Evolutionary conservation across 1,140 invertebrate species (phyloP), one percentile per base, ranked within the genome.

Genomic region (Belonocnema kinseyi): DNA sequence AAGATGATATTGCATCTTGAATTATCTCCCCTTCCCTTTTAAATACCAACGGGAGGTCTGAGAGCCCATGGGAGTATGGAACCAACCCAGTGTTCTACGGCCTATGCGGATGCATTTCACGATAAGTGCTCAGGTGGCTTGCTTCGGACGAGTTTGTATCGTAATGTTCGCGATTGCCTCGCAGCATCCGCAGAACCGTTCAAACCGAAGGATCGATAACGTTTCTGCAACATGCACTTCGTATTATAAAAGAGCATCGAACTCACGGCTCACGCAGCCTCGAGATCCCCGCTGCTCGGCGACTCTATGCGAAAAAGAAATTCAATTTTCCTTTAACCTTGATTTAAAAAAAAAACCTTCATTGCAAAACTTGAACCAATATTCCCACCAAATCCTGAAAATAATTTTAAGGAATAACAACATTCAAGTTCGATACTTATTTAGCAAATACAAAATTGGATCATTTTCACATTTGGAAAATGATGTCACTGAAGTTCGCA

Each of bases 71-170:
- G 19, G 7, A 46, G 40, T 61, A 14, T 66, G 21, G 26, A 66
- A 21, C 61, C 61, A 46, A 66, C 33, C 61, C 61, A 46, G 26
- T 66, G 61, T 66, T 66, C 61, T 66, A 66, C 40, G 58, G 26
- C 40, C 26, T 66, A 66, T 66, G 61, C 61, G 61, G 33, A 66
- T 66, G 61, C 61, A 46, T 66, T 46, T 66, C 61, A 66, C 40
- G 61, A 66, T 66, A 66, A 66, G 61, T 66, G 14, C 61, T 40
- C 61, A 66, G 61, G 61, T 66, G 61, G 61, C 61, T 66, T 40
- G 61, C 61, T 66, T 66, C 61, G 61, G 61, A 66, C 61, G 61
- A 66, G 61, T 66, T 66, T 66, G 61, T 66, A 66, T 66, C 61
- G 61, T 66, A 66, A 66, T 66, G 61, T 66, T 66, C 61, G 26